Evolutionary conservation across 1,140 invertebrate genomes (phyloP), one percentile per base, ranked within the genome.

Genomic region (Mactra quadrangularis): DNA sequence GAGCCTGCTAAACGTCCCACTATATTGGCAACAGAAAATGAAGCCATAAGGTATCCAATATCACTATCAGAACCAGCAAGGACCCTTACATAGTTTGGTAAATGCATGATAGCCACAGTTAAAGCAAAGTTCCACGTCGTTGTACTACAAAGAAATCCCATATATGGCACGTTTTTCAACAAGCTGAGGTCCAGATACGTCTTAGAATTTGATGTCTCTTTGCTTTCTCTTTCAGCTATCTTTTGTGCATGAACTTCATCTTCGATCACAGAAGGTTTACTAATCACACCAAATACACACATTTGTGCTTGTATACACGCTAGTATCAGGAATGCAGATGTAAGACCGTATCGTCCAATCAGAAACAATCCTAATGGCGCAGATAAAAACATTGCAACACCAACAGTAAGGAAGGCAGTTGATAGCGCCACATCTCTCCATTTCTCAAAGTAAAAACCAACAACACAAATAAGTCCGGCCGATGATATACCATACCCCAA

Each of bases 401-500:
- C 74, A 7, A 76, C 74, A 19, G 31, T 50, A 3, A 76, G 19
- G 35, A 62, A 76, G 0, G 57, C 59, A 13, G 7, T 4, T 2
- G 74, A 76, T 17, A 76, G 13, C 1, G 41, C 41, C n/a, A 31
- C 22, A 25, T 76, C 45, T 13, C 57, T 17, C 33, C 41, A 62
- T 29, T 45, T 41, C 17, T 76, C 27, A 62, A 76, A 76, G 57
- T 76, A 76, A 41, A 76, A 62, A 6, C 74, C 74, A 33, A 76
- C 25, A 13, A 47, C 53, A 50, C 74, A 76, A 19, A 76, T 62
- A 7, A 62, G 1, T 17, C 74, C 74, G 9, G 74, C 25, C 3
- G 38, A 50, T 3, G 45, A 25, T 17, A 62, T 47, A 3, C 38
- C 74, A 22, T 41, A 52, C 19, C 74, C 74, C 22, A 62, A 19